Percentiles rank a stretch among this genome's conserved stretches.
phyloP scores from a whole-genome alignment of 2,113 vertebrate genomes.

The Catharus minimus region DNA sequence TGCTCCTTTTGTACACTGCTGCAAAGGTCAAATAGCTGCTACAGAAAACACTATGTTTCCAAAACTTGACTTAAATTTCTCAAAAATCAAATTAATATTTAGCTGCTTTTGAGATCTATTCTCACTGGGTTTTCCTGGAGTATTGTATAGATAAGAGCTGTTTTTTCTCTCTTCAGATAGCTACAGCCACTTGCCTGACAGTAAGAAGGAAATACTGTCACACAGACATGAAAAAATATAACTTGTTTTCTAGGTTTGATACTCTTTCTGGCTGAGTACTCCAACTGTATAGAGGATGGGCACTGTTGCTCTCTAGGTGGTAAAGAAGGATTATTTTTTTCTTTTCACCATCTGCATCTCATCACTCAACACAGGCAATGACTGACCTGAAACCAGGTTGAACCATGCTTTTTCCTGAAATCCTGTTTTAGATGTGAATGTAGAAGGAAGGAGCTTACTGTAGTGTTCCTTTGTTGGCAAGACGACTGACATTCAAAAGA shows the following conservation, averaged over 20 bases:
- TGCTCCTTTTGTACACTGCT: neutral
- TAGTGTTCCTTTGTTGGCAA: neutral
- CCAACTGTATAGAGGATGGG: neutral
- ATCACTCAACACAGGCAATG: neutral
- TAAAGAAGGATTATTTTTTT: neutral
- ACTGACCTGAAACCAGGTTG: neutral
- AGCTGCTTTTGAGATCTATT: neutral
- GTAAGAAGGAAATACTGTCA: neutral
- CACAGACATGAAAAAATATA: neutral
- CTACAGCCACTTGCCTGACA: neutral
- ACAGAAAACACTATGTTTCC: neutral
- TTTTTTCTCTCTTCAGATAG: neutral
- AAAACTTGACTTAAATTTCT: neutral
- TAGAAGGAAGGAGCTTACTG: neutral
- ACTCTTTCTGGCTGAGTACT: neutral
- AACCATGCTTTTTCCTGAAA: neutral
- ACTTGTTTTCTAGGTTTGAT: neutral
- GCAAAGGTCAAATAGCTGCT: neutral
- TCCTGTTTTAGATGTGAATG: rapidly evolving
- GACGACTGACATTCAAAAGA: neutral
- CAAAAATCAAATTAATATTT: conserved; percentile 8
- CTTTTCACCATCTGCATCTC: neutral
- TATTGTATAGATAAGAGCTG: neutral
- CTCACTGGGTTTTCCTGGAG: neutral
- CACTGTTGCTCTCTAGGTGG: neutral